phyloP scores from a whole-genome alignment of 2,888 invertebrate species.

The Trachelus stipa region DNA sequence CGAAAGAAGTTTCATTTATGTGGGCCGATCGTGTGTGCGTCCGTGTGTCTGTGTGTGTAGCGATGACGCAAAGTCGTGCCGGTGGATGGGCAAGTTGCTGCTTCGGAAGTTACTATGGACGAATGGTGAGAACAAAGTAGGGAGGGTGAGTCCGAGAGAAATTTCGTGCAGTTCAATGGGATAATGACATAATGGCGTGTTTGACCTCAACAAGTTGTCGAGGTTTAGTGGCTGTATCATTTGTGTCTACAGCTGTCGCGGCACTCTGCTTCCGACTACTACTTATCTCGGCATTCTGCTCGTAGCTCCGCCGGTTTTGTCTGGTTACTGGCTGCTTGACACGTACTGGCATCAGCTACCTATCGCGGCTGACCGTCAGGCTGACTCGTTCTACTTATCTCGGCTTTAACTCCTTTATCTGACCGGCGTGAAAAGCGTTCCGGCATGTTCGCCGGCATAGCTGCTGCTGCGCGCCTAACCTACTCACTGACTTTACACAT shows the following conservation, averaged over 20 bases:
- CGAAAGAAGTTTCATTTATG: neutral
- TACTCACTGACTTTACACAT: conserved; percentile 37
- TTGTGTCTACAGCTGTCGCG: conserved; percentile 24
- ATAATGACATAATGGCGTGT: conserved; percentile 37
- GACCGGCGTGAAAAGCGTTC: conserved; percentile 37
- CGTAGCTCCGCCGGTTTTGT: neutral
- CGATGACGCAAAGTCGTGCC: neutral
- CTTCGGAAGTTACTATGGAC: neutral
- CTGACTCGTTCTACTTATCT: conserved; percentile 42
- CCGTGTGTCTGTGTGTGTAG: no score
- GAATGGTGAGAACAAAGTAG: neutral
- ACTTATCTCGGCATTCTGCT: conserved; percentile 9
- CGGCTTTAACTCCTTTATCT: conserved; percentile 13
- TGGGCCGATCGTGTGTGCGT: neutral
- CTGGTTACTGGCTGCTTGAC: neutral
- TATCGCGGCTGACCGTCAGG: conserved; percentile 40
- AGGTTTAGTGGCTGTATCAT: conserved; percentile 24
- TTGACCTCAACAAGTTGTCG: conserved; percentile 36
- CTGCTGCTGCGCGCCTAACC: conserved; percentile 6
- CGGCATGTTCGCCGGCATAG: conserved; percentile 25
- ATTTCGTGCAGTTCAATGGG: conserved; percentile 19
- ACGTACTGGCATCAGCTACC: conserved; percentile 19
- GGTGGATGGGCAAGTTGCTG: neutral
- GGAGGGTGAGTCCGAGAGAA: neutral
- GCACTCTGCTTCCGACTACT: conserved; percentile 3